Evolutionary conservation across 2,113 vertebrate species (phyloP), one percentile per base, ranked within the genome.

Genomic region (Ammodytes dubius): DNA sequence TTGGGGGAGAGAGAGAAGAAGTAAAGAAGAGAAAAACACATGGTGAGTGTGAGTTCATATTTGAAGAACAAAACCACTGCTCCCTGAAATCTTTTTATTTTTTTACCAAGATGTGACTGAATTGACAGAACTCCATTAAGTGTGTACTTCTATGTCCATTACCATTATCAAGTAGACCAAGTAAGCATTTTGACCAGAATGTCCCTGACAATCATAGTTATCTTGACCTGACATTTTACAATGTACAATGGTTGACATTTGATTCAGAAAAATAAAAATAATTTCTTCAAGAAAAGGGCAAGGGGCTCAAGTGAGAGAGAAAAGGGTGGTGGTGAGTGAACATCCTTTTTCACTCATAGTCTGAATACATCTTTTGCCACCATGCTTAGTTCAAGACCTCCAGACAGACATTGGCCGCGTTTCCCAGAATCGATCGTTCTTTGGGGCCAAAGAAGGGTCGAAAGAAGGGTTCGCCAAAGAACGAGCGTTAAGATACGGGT

Each of bases 21-120:
- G 61, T 27, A 78, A 75, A 79, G 17, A 27, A 76, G 17, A 78
- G 56, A 79, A 84, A 72, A 59, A 83, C 66, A 87, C 47, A 83
- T 52, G 40, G 72, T 27, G 27, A 27, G 27, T 27, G 46, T 1
- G 9, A 35, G 42, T 72, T 71, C 54, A 67, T 35, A 65, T 77
- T 67, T 72, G 10, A 54, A 59, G 17, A 79, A 67, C 14, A 70
- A 80, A 40, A 6, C 39, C n/a, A 45, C 7, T 42, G 39, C 69
- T 73, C 43, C 9, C 35, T 52, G 46, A 64, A 13, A 12, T 65
- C 13, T 58, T n/a, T 0, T 59, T 77, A 84, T 66, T 50, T 59
- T 77, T 86, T 66, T 50, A n/a, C 2, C n/a, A 56, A 8, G 54
- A 15, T 45, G 19, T 4, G 3, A 3, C 35, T 63, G 0, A 53